These are phyloP conservation scores for Brachionus sp. DNA, from an alignment of 1,140 invertebrate species.

Conservation along the genomic window DNA sequence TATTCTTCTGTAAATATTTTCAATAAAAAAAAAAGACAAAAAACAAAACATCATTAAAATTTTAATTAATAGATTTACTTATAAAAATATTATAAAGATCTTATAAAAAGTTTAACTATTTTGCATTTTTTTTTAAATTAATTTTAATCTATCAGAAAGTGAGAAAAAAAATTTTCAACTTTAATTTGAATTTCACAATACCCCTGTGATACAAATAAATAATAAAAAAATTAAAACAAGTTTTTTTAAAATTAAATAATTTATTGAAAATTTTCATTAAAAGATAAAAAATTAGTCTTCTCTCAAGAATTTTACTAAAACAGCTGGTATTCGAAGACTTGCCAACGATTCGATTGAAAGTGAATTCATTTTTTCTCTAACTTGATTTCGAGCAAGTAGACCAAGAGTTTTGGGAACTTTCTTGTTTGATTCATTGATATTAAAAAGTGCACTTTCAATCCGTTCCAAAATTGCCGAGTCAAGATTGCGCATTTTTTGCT, in stretches of 20 bases:
- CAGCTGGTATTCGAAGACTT: not conserved
- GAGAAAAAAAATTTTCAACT: too few species aligned
- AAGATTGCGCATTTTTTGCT: not conserved
- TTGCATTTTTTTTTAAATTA: too few species aligned
- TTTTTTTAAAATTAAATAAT: not conserved
- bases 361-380: not conserved
- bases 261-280: not conserved
- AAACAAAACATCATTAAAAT: too few species aligned
- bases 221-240: not conserved
- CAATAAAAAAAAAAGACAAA: too few species aligned
- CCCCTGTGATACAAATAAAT: not conserved
- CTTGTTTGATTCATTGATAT: not conserved
- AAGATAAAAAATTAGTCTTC: not conserved
- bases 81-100: too few species aligned
- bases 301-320: constrained; percentile 5
- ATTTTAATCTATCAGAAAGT: too few species aligned
- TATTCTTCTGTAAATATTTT: too few species aligned
- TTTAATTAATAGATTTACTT: too few species aligned
- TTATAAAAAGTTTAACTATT: too few species aligned
- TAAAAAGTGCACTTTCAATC: not conserved
- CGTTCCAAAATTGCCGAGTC: not conserved
- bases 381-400: not conserved
- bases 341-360: not conserved
- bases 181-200: too few species aligned
- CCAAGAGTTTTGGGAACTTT: not conserved